Conservation (phyloP, 2,888 invertebrate genomes). For the Mimachlamys varia region DNA sequence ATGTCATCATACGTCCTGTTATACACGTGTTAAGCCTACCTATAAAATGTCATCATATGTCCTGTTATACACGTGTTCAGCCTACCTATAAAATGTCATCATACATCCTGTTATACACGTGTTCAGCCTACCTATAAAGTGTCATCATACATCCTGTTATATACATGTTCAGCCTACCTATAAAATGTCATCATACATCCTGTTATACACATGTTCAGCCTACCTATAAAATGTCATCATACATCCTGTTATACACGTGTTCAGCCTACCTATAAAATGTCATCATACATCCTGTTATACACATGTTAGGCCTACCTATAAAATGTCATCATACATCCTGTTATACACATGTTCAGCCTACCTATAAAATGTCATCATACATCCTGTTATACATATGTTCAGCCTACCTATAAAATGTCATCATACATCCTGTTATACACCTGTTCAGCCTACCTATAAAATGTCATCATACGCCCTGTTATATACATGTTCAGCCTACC, state of each 20-base stretch:
- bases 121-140: slow-evolving; percentile 96
- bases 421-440: slow-evolving; percentile 97
- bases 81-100: slow-evolving; percentile 99
- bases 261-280: slow-evolving; percentile 97
- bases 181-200: slow-evolving; percentile 99
- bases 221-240: slow-evolving; percentile 99
- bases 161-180: slow-evolving; percentile 94
- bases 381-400: slow-evolving; percentile 97
- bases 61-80: slow-evolving; percentile 97
- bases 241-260: slow-evolving; percentile 96
- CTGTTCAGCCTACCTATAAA: slow-evolving; percentile 98
- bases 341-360: slow-evolving; percentile 96
- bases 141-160: slow-evolving; percentile 98
- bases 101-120: slow-evolving; percentile 97
- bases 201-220: slow-evolving; percentile 96
- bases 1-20: slow-evolving; percentile 98
- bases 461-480: slow-evolving; percentile 98
- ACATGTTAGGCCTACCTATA: no score
- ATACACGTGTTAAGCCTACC: slow-evolving; percentile 98
- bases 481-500: slow-evolving; percentile 96
- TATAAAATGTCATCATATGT: slow-evolving; percentile 98
- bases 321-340: slow-evolving; percentile 98
- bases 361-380: slow-evolving; percentile 99
- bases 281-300: slow-evolving; percentile 98
- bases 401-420: slow-evolving; percentile 97